Base-by-base conservation (phyloP, 2,888 invertebrate species). In the Stenolophus ochropezus region DNA sequence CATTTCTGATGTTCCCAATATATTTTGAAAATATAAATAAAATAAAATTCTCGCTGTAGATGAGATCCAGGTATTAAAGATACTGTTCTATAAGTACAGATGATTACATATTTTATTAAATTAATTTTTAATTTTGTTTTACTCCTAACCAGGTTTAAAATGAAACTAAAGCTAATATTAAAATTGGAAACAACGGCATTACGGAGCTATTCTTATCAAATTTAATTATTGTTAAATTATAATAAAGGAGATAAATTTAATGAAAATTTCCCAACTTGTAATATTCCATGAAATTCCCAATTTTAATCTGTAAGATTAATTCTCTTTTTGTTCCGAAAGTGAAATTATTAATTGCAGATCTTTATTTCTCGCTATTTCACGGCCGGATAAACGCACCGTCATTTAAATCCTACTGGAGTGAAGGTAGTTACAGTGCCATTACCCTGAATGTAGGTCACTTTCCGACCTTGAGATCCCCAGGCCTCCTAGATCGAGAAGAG, bases 341-440 rank as follows among this genome's bases (percentile, higher is more conserved):
- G 53, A 53, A 53, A 53, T 53, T 53, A 53, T 53, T 53, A 53
- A 53, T 53, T 53, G 8, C 16, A 18, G 20, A 53, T 53, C 53
- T 53, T 53, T 53, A 53, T 53, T 53, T 21, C 21, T 21, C 8
- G 8, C 20, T 20, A 53, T 53, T 53, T 8, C 53, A 53, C 20
- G 53, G 6, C 53, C 53, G 8, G 53, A 18, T 53, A 16, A 53
- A 53, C 20, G 53, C 53, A 6, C 14, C 6, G 53, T 53, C 53
- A 53, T 53, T 53, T 53, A 53, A 53, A 53, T 53, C 53, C 53
- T 20, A 20, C 53, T 18, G 18, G 8, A 18, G 53, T 53, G 53
- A 53, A 53, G 53, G 53, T 53, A 53, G 21, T 53, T 20, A 53
- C 18, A 53, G 53, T 53, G 21, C 53, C 8, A 53, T 53, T 53